Percentiles rank a stretch among this genome's conserved stretches.
Evolutionary conservation across 37 sponge, comb jelly and placozoan genomes (phyloP).

Genomic region (Geodia barretti): DNA sequence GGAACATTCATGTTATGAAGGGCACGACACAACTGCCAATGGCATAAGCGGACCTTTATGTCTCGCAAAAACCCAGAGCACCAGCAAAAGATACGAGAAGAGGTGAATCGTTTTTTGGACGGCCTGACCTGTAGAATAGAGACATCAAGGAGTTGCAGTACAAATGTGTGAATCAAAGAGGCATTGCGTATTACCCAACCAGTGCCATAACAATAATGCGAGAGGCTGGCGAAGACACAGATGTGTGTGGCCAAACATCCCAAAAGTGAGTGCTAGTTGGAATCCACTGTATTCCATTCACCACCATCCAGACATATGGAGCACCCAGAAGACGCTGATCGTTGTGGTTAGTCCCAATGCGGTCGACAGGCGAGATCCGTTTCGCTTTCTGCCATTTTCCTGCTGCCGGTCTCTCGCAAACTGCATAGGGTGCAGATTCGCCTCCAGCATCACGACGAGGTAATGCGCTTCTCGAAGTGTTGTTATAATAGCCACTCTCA

Average conservation of each 20-base stretch:
- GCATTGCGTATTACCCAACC: conserved; percentile 77
- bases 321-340: conserved; percentile 70
- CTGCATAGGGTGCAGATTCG: conserved; percentile 89
- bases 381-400: conserved; percentile 79
- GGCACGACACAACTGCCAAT: conserved; percentile 85
- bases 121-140: conserved; percentile 40
- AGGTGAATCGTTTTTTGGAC: conserved; percentile 47
- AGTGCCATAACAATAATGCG: conserved; percentile 34
- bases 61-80: conserved; percentile 51
- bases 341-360: conserved; percentile 56
- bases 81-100: conserved; percentile 78
- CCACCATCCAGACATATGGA: conserved; percentile 58
- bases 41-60: conserved; percentile 51
- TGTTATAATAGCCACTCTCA: conserved; percentile 25
- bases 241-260: conserved; percentile 31
- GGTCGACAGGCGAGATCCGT: conserved; percentile 33
- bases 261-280: conserved; percentile 48
- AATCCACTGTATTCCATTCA: conserved; percentile 40
- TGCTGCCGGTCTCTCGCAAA: conserved; percentile 85
- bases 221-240: conserved; percentile 39
- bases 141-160: conserved; percentile 45
- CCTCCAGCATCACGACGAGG: conserved; percentile 62
- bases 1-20: conserved; percentile 92
- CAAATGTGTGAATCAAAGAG: conserved; percentile 76
- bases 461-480: too few relatives aligned